phyloP scores from a whole-genome alignment of 2,797 vertebrate genomes.

The Alauda arvensis region DNA sequence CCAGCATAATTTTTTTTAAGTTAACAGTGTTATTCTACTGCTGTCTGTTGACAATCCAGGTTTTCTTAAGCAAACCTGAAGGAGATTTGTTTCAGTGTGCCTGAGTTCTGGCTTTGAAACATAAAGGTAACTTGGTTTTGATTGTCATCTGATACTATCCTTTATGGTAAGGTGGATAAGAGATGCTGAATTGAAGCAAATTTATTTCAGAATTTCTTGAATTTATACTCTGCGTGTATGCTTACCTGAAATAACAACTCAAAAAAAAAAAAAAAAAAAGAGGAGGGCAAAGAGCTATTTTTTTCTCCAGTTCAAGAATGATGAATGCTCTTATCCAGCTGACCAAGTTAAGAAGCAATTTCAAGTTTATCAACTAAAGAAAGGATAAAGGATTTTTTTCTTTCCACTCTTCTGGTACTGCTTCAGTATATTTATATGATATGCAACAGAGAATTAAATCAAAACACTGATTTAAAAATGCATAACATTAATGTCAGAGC shows the following conservation, averaged over 20 bases:
- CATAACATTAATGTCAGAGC: conserved; percentile 82
- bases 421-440: conserved; percentile 46
- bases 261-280: neutral
- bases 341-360: conserved; percentile 19
- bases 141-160: neutral
- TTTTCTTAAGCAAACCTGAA: neutral
- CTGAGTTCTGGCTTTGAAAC: neutral
- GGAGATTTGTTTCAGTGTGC: neutral
- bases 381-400: conserved; percentile 8
- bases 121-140: neutral
- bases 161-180: neutral
- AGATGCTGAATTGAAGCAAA: conserved; percentile 8
- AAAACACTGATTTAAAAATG: conserved; percentile 87
- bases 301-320: neutral
- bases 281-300: neutral
- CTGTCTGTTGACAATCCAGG: neutral
- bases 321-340: conserved; percentile 17
- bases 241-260: conserved; percentile 12
- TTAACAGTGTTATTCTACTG: neutral
- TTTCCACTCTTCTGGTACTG: conserved; percentile 23
- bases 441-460: conserved; percentile 77
- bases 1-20: too few relatives aligned
- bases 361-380: conserved; percentile 33
- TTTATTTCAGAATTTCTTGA: conserved; percentile 18
- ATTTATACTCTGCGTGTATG: neutral